These are phyloP conservation scores for Alcedo quadribrachys DNA, from an alignment of 2,797 vertebrate species.

Conservation along the genomic window DNA sequence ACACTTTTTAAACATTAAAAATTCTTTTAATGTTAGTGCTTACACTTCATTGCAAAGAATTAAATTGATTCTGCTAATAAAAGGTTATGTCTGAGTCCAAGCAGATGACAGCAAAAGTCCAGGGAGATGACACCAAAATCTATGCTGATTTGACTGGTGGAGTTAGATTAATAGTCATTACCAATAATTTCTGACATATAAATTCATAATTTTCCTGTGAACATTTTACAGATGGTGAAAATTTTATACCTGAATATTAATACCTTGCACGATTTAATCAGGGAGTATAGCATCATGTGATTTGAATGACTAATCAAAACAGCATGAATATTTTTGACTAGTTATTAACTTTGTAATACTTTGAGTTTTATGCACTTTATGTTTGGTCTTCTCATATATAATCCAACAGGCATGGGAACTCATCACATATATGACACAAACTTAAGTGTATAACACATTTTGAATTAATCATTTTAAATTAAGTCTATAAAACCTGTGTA, in stretches of 20 bases:
- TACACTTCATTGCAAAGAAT: background rate
- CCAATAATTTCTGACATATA: background rate
- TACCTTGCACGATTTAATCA: background rate
- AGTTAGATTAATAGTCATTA: background rate
- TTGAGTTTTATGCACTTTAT: background rate
- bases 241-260: background rate
- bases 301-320: background rate
- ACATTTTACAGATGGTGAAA: background rate
- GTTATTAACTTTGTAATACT: background rate
- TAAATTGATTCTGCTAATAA: background rate
- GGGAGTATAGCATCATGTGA: background rate
- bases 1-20: background rate
- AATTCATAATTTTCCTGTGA: background rate
- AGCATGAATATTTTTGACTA: background rate
- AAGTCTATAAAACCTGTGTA: background rate
- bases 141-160: background rate
- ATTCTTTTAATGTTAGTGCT: background rate
- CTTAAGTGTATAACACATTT: background rate
- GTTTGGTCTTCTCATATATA: background rate
- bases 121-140: background rate
- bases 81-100: background rate
- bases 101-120: background rate
- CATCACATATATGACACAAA: background rate
- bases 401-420: background rate
- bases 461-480: background rate